Evolutionary conservation across 2,888 invertebrate genomes (phyloP).

Genomic region (Eilema depressum): DNA sequence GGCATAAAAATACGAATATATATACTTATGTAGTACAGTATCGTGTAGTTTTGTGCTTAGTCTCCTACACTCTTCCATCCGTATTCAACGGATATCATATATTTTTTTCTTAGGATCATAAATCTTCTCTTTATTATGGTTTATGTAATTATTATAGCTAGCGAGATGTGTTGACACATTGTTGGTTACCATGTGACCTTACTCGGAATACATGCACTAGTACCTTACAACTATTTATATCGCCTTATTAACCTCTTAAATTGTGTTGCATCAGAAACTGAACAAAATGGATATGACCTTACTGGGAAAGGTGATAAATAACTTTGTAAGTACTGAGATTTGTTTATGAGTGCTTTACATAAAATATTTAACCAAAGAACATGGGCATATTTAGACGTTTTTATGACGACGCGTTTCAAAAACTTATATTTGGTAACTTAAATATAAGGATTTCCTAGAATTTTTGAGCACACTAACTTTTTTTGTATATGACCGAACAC

Average conservation of each 20-base stretch:
- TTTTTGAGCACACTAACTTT: too few relatives aligned
- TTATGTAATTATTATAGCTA: neutral
- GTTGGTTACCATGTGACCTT: slow-evolving; percentile 21
- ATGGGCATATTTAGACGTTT: too few relatives aligned
- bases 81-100: slow-evolving; percentile 62
- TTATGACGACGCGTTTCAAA: too few relatives aligned
- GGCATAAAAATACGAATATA: slow-evolving; percentile 70
- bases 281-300: slow-evolving; percentile 74
- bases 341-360: neutral
- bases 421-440: too few relatives aligned
- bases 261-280: slow-evolving; percentile 24
- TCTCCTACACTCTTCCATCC: slow-evolving; percentile 73
- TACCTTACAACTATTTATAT: slow-evolving; percentile 22
- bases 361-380: neutral
- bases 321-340: slow-evolving; percentile 73
- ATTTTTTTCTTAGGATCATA: slow-evolving; percentile 6
- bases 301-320: slow-evolving; percentile 77
- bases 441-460: too few relatives aligned
- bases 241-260: slow-evolving; percentile 22
- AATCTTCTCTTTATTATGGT: slow-evolving; percentile 19
- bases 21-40: slow-evolving; percentile 51
- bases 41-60: slow-evolving; percentile 64
- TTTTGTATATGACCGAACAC: too few relatives aligned
- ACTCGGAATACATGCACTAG: slow-evolving; percentile 14
- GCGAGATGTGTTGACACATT: slow-evolving; percentile 23